A percentile compares a stretch with the other conserved stretches of the same genome.
These are phyloP conservation scores for Marcusenius ussheri DNA, from an alignment of 2,113 vertebrate genomes.

Conservation along the genomic window DNA sequence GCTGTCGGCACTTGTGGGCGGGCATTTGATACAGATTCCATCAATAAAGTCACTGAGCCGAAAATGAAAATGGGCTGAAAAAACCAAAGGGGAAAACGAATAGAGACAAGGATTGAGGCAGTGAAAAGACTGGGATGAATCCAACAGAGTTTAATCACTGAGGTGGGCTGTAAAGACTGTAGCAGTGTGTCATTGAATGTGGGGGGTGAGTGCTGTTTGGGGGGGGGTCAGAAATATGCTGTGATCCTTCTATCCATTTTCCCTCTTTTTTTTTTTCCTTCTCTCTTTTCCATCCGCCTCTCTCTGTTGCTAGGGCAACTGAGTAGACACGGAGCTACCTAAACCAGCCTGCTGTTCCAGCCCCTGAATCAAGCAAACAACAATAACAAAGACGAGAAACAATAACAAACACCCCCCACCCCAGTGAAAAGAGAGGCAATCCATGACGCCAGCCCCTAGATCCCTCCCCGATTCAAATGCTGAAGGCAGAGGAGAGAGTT, in stretches of 20 bases:
- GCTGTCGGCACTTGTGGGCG: background rate
- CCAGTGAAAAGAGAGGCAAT: conserved; percentile 1
- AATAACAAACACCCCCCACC: background rate
- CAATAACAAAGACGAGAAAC: background rate
- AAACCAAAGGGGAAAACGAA: background rate
- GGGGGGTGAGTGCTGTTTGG: background rate
- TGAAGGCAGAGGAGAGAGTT: background rate
- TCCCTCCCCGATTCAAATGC: background rate
- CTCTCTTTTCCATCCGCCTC: background rate
- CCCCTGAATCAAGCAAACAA: conserved; percentile 28
- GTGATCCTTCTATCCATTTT: conserved; percentile 18
- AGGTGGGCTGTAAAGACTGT: conserved; percentile 26
- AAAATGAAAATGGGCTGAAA: background rate
- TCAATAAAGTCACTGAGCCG: conserved; percentile 12
- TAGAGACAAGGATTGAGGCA: background rate
- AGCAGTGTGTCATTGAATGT: conserved; percentile 15
- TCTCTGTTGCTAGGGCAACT: conserved; percentile 39
- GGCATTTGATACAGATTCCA: conserved; percentile 4
- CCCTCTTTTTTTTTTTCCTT: conserved; percentile 8
- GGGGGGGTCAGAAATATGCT: conserved; percentile 5
- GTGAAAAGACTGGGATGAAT: background rate
- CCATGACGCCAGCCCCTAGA: background rate
- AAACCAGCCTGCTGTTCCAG: conserved; percentile 22
- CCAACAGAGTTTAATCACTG: conserved; percentile 21
- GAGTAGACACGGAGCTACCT: conserved; percentile 35